phyloP scores from a whole-genome alignment of 1,140 invertebrate species.

The Drosophila saltans region DNA sequence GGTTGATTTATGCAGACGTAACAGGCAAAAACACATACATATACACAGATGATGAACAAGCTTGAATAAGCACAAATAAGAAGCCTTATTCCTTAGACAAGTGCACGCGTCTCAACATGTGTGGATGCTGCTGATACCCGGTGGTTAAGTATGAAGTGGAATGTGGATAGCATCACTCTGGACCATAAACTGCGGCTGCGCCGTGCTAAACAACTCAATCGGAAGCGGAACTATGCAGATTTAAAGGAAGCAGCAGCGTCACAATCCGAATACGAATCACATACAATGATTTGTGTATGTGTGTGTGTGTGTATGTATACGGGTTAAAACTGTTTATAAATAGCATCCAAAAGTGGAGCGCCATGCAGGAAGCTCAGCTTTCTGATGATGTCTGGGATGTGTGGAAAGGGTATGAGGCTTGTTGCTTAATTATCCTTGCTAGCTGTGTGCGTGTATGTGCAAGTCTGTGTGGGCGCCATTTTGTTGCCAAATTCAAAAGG shows the following conservation, averaged over 20 bases:
- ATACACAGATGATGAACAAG: constrained; percentile 3
- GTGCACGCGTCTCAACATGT: constrained; percentile 70
- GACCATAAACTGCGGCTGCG: constrained; percentile 60
- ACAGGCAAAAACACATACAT: not conserved
- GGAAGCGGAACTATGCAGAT: constrained; percentile 80
- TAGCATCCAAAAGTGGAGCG: constrained; percentile 79
- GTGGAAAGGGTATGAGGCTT: constrained; percentile 19
- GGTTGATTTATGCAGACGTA: constrained; percentile 7
- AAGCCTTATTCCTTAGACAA: constrained; percentile 11
- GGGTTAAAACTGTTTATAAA: constrained; percentile 67
- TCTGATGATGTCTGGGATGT: constrained; percentile 46
- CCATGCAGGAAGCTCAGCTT: constrained; percentile 62
- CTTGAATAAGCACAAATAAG: not conserved
- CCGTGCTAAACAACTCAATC: constrained; percentile 46
- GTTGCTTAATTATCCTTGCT: constrained; percentile 42
- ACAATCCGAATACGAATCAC: constrained; percentile 31
- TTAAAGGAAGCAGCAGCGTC: constrained; percentile 62
- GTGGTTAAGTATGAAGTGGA: constrained; percentile 36
- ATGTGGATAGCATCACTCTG: constrained; percentile 29
- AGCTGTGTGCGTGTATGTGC: not conserved
- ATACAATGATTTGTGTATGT: not conserved
- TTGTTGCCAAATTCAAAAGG: constrained; percentile 22
- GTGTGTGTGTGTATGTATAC: constrained; percentile 53
- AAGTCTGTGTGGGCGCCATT: constrained; percentile 33
- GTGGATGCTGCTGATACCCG: constrained; percentile 65